Evolutionary conservation across 2,113 vertebrate genomes (phyloP).

Genomic region (Orycteropus afer): DNA sequence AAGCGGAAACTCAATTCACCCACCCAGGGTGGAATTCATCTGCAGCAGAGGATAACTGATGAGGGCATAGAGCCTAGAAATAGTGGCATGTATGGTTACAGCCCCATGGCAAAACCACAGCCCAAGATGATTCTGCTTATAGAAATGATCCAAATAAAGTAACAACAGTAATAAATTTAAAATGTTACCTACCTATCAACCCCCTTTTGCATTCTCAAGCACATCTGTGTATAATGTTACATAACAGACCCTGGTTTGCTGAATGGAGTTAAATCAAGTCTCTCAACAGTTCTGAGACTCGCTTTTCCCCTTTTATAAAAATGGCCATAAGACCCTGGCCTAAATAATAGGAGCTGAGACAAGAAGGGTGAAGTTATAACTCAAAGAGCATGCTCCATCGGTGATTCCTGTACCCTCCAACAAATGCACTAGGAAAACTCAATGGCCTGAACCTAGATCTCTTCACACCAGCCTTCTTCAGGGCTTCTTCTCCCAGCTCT

Average conservation of each 20-base stretch:
- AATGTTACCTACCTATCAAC: neutral
- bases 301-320: neutral
- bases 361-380: neutral
- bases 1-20: fast-evolving
- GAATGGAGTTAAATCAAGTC: neutral
- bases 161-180: neutral
- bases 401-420: neutral
- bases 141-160: neutral
- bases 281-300: neutral
- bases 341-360: neutral
- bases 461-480: neutral
- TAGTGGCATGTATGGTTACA: fast-evolving
- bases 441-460: fast-evolving
- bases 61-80: neutral
- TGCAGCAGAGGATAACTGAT: neutral
- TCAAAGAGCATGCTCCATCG: fast-evolving
- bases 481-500: neutral
- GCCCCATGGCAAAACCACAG: neutral
- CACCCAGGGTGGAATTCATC: neutral
- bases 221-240: neutral
- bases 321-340: neutral
- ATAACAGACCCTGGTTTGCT: neutral
- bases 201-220: neutral
- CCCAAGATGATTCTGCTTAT: neutral
- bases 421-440: neutral